These are phyloP conservation scores for Formica selysi DNA, from an alignment of 1,140 invertebrate genomes.

Conservation along the genomic window DNA sequence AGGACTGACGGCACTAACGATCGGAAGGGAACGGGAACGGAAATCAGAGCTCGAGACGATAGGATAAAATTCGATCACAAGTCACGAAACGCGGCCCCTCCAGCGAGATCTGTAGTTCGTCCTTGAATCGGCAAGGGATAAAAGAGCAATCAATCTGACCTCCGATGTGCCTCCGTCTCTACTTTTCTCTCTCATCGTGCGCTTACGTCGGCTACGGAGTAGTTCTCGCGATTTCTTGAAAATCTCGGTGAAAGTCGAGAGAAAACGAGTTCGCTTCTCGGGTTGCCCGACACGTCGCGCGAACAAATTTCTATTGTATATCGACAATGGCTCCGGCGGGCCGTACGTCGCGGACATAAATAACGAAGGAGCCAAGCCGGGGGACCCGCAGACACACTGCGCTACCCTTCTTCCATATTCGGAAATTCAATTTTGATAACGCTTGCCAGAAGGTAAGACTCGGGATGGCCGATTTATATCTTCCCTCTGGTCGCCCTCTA, in stretches of 20 bases:
- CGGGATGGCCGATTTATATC: constrained; percentile 20
- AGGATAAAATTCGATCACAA: constrained; percentile 52
- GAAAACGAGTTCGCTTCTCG: constrained; percentile 54
- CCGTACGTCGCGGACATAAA: constrained; percentile 78
- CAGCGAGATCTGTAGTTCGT: constrained; percentile 54
- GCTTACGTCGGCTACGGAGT: not conserved
- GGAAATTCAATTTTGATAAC: constrained; percentile 83
- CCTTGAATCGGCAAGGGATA: constrained; percentile 67
- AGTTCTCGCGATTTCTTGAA: constrained; percentile 45
- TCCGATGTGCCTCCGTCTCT: constrained; percentile 26
- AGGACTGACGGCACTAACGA: constrained; percentile 37
- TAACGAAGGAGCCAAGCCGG: constrained; percentile 70
- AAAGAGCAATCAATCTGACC: constrained; percentile 75
- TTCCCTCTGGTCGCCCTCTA: constrained; percentile 46
- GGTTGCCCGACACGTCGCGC: constrained; percentile 76
- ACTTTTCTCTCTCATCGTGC: not conserved
- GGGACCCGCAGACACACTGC: constrained; percentile 39
- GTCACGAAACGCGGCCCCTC: constrained; percentile 53
- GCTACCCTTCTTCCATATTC: constrained; percentile 61
- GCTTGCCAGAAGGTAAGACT: constrained; percentile 60
- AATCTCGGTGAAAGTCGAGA: constrained; percentile 44
- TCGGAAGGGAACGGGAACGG: constrained; percentile 30
- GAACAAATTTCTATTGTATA: constrained; percentile 81
- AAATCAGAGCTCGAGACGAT: constrained; percentile 30
- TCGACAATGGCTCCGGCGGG: constrained; percentile 74